Conservation (phyloP, 1,140 invertebrate species). For the Ptiloglossa arizonensis region DNA sequence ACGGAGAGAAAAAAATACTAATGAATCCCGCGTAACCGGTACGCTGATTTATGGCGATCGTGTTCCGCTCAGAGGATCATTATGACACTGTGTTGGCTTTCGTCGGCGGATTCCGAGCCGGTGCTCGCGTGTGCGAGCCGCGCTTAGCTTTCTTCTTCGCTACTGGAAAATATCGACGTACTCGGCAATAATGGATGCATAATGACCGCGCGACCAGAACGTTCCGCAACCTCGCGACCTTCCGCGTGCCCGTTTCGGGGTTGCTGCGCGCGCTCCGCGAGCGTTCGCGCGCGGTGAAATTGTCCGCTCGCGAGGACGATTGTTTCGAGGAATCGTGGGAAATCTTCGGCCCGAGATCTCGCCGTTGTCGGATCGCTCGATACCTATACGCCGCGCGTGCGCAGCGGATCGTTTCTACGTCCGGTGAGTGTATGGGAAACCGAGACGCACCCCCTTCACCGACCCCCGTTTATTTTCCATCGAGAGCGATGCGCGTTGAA, state of each 20-base stretch:
- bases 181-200: conserved; percentile 45
- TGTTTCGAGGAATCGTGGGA: conserved; percentile 43
- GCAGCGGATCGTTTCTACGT: too few species aligned
- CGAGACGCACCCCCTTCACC: too few species aligned
- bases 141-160: conserved; percentile 46
- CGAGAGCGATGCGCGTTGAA: too few species aligned
- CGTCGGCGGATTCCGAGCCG: conserved; percentile 53
- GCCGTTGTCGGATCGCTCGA: not conserved
- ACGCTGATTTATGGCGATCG: conserved; percentile 62
- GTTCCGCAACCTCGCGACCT: conserved; percentile 8
- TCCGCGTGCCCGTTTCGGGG: conserved; percentile 22
- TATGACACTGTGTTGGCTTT: conserved; percentile 64
- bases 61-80: conserved; percentile 62
- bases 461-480: too few species aligned
- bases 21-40: conserved; percentile 62
- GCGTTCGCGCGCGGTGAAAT: conserved; percentile 50
- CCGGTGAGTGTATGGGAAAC: too few species aligned
- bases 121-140: not conserved
- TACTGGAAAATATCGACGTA: conserved; percentile 39
- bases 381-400: too few species aligned
- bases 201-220: conserved; percentile 19
- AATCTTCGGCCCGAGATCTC: conserved; percentile 10
- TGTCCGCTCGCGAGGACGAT: conserved; percentile 11
- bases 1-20: conserved; percentile 48
- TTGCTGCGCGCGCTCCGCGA: conserved; percentile 37